These are phyloP conservation scores for Meta bourneti DNA, from an alignment of 2,888 invertebrate genomes.

Conservation along the genomic window DNA sequence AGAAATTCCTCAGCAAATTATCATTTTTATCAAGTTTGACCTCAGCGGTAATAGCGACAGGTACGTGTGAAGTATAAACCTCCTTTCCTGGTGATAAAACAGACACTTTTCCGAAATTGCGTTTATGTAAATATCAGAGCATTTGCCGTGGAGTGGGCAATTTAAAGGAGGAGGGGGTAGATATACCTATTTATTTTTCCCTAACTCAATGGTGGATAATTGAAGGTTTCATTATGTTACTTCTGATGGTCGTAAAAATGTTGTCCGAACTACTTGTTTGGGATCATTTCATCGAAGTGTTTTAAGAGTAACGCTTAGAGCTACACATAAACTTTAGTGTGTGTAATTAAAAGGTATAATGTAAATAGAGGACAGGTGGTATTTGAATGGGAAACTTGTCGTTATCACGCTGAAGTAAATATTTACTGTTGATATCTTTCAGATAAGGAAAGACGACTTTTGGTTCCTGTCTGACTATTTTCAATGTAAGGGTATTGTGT, in stretches of 20 bases:
- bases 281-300: neutral
- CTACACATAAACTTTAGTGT: neutral
- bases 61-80: neutral
- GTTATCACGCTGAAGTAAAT: too few relatives aligned
- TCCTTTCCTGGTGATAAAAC: slow-evolving; percentile 19
- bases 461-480: too few relatives aligned
- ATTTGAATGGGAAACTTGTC: neutral
- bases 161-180: neutral
- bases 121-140: slow-evolving; percentile 15
- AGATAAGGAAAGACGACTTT: too few relatives aligned
- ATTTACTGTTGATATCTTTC: too few relatives aligned
- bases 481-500: too few relatives aligned
- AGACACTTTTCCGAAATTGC: slow-evolving; percentile 1
- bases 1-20: neutral
- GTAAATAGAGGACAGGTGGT: neutral
- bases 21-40: neutral
- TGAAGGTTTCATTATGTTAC: neutral
- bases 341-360: neutral
- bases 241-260: neutral
- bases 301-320: neutral
- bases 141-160: neutral
- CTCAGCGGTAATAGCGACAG: neutral
- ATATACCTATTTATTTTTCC: neutral
- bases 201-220: neutral
- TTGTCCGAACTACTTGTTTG: neutral